Conservation (phyloP, 2,113 vertebrate genomes). For the Nannospalax galili region DNA sequence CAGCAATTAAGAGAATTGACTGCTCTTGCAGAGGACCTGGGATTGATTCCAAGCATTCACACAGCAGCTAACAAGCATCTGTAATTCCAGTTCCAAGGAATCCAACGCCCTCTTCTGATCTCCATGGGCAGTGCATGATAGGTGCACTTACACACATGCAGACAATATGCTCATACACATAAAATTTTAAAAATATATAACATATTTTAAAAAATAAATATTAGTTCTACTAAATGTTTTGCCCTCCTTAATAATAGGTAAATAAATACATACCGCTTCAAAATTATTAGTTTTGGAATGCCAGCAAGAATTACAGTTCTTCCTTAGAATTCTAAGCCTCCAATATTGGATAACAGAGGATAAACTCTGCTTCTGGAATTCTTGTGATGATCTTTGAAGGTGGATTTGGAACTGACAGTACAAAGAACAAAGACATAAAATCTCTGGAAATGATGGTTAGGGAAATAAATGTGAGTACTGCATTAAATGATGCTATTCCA, state of each 20-base stretch:
- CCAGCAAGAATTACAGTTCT: neutral
- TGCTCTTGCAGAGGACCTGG: too few relatives aligned
- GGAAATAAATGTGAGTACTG: neutral
- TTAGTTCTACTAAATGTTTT: neutral
- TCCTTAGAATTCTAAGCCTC: slow-evolving; percentile 22
- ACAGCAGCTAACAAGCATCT: too few relatives aligned
- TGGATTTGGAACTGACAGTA: neutral
- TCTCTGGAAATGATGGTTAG: neutral
- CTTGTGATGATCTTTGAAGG: slow-evolving; percentile 16
- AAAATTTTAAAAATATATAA: too few relatives aligned
- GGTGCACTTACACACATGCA: too few relatives aligned
- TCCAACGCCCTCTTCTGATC: too few relatives aligned
- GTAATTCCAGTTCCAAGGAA: too few relatives aligned
- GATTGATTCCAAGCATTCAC: too few relatives aligned
- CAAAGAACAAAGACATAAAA: neutral
- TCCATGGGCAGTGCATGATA: too few relatives aligned
- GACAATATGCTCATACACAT: too few relatives aligned
- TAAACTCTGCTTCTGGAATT: neutral
- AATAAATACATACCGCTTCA: neutral
- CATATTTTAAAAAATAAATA: too few relatives aligned
- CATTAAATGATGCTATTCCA: neutral
- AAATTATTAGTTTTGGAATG: neutral
- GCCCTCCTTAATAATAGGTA: neutral
- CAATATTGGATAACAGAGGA: neutral
- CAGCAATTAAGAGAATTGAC: too few relatives aligned